These are phyloP conservation scores for Cottus gobio DNA, from an alignment of 2,113 vertebrate genomes.

Conservation along the genomic window DNA sequence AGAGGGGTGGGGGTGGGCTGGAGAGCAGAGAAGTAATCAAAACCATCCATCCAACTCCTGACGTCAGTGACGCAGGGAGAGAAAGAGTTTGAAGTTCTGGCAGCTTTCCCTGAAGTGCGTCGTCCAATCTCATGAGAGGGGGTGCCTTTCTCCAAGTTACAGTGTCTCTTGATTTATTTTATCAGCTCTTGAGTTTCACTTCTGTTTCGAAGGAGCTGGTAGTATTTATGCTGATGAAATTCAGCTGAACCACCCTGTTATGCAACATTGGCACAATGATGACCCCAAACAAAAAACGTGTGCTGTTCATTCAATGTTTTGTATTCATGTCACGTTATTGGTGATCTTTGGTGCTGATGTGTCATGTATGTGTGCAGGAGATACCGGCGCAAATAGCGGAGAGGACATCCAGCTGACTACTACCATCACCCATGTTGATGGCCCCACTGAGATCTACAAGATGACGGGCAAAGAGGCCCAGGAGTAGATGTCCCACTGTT, in stretches of 20 bases:
- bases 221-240: conserved; percentile 32
- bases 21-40: conserved; percentile 70
- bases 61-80: conserved; percentile 49
- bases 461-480: conserved; percentile 94
- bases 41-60: conserved; percentile 76
- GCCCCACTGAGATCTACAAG: conserved; percentile 94
- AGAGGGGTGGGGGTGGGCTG: not conserved
- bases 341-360: not conserved
- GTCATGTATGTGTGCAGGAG: conserved; percentile 53
- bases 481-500: conserved; percentile 80
- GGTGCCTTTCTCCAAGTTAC: conserved; percentile 28
- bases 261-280: not conserved
- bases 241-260: not conserved
- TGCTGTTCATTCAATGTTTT: not conserved
- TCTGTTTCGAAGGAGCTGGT: conserved; percentile 25
- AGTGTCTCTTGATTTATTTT: conserved; percentile 48
- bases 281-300: not conserved
- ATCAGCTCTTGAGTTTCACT: conserved; percentile 28
- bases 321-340: not conserved
- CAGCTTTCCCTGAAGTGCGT: conserved; percentile 53
- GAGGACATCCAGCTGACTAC: conserved; percentile 97
- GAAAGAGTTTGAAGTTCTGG: conserved; percentile 38
- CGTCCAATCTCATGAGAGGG: conserved; percentile 29
- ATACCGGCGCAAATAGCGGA: conserved; percentile 85
- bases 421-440: conserved; percentile 94